Conservation (phyloP, 2,888 invertebrate species). For the Panorpa germanica region DNA sequence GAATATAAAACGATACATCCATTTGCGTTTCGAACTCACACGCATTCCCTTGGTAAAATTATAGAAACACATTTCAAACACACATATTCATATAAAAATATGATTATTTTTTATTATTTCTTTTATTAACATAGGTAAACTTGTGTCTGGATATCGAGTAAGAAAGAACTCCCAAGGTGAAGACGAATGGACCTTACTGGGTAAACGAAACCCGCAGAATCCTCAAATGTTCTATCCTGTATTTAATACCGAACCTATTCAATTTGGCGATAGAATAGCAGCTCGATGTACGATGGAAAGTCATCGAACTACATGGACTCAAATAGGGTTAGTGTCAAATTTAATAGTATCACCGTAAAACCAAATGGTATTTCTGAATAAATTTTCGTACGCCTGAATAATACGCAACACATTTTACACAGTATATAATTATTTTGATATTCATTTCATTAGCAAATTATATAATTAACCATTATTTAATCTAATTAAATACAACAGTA, state of each 20-base stretch:
- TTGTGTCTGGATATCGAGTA: conserved; percentile 70
- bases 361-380: too few relatives aligned
- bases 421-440: too few relatives aligned
- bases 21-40: conserved; percentile 89
- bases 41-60: conserved; percentile 60
- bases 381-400: too few relatives aligned
- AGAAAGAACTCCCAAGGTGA: conserved; percentile 29
- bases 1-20: conserved; percentile 79
- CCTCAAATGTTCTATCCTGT: conserved; percentile 94
- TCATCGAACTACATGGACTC: conserved; percentile 37
- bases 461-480: too few relatives aligned
- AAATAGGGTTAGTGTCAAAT: conserved; percentile 63
- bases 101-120: conserved; percentile 7
- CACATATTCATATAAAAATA: not conserved
- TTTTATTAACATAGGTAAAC: conserved; percentile 46
- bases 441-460: too few relatives aligned
- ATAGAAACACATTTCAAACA: not conserved
- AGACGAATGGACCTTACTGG: conserved; percentile 65
- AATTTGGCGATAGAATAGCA: conserved; percentile 56
- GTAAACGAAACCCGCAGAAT: conserved; percentile 68
- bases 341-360: too few relatives aligned
- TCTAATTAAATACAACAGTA: too few relatives aligned
- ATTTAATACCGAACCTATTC: conserved; percentile 37
- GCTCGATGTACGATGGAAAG: conserved; percentile 88
- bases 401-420: too few relatives aligned